Evolutionary conservation across 1,140 invertebrate genomes (phyloP).

Genomic region (Trichonephila clavipes): DNA sequence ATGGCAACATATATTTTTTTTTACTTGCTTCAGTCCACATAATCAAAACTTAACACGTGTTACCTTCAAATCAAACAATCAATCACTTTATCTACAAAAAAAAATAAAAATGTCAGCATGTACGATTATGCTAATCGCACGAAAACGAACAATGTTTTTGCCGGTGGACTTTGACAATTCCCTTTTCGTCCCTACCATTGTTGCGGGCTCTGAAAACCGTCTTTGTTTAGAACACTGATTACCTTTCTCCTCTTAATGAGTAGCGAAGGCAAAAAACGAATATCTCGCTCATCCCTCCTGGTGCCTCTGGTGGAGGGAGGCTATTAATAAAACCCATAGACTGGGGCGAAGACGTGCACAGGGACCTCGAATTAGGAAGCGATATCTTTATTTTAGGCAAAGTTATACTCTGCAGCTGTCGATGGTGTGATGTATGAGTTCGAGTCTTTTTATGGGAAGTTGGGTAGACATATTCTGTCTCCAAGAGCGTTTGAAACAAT

Average conservation of each 20-base stretch:
- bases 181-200: neutral
- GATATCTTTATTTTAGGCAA: constrained; percentile 8
- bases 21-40: too few species aligned
- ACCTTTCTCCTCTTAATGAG: constrained; percentile 35
- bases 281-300: neutral
- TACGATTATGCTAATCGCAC: neutral
- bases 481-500: too few species aligned
- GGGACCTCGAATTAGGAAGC: neutral
- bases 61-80: neutral
- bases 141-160: constrained; percentile 11
- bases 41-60: neutral
- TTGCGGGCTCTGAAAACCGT: neutral
- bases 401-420: constrained; percentile 25
- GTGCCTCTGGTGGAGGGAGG: neutral
- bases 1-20: too few species aligned
- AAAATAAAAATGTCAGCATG: neutral
- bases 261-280: neutral
- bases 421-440: neutral
- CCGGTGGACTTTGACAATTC: constrained; percentile 5
- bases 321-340: constrained; percentile 38
- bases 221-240: constrained; percentile 23
- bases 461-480: too few species aligned
- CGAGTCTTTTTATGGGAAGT: too few species aligned
- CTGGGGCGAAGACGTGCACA: neutral
- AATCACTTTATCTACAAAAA: neutral